These are phyloP conservation scores for Mormyrus hasselquistii DNA, from an alignment of 2,797 vertebrate species.

Conservation along the genomic window DNA sequence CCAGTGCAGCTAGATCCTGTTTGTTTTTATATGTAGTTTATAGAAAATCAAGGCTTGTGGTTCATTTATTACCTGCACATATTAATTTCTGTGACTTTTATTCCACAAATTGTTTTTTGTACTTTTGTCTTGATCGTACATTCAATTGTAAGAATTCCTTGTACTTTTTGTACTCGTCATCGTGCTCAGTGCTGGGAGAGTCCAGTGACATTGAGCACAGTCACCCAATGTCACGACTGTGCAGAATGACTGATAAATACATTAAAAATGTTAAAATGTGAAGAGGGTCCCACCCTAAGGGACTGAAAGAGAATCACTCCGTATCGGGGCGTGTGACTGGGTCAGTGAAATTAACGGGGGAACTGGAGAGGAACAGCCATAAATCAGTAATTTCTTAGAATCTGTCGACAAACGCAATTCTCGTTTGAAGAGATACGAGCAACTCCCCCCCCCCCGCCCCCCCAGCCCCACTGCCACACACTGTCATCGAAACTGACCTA, in stretches of 20 bases:
- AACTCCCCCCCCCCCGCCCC: conserved; percentile 44
- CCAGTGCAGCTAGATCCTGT: not conserved
- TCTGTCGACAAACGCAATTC: conserved; percentile 84
- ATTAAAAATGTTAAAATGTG: not conserved
- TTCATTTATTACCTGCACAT: not conserved
- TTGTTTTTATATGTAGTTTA: not conserved
- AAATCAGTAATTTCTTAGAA: conserved; percentile 85
- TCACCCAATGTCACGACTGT: not conserved
- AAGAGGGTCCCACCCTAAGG: not conserved
- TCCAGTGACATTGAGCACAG: not conserved
- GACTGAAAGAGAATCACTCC: not conserved
- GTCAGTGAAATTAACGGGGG: conserved; percentile 31
- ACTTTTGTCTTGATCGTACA: not conserved
- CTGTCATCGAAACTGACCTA: conserved; percentile 78
- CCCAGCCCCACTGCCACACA: conserved; percentile 38
- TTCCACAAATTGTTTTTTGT: not conserved
- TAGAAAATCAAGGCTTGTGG: not conserved
- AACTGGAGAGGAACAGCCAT: conserved; percentile 61
- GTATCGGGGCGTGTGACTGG: not conserved
- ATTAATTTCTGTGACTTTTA: not conserved
- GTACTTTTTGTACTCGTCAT: not conserved
- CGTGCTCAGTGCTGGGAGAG: not conserved
- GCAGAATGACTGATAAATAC: not conserved
- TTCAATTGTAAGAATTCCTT: not conserved
- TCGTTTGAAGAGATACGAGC: conserved; percentile 71